These are phyloP conservation scores for Thysanoteuthis rhombus DNA, from an alignment of 2,888 invertebrate species.

Conservation along the genomic window DNA sequence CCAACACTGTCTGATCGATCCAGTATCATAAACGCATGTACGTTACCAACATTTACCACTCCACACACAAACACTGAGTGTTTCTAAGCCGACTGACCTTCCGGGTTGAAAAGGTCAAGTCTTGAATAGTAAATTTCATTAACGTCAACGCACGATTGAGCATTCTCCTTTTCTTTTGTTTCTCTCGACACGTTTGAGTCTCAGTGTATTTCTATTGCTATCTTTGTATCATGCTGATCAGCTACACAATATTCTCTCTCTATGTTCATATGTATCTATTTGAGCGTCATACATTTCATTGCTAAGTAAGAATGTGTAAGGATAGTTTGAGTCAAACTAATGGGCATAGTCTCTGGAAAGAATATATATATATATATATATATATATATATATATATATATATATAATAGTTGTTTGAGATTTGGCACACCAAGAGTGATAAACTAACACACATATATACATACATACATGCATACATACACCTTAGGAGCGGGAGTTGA, in stretches of 20 bases:
- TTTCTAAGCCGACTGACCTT: neutral
- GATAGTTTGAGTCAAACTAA: too few species aligned
- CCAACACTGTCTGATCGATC: neutral
- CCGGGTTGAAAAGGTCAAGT: neutral
- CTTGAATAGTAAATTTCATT: neutral
- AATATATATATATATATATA: too few species aligned
- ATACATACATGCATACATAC: too few species aligned
- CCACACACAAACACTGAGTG: neutral
- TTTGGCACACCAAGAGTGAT: too few species aligned
- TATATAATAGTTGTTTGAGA: too few species aligned
- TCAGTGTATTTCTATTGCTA: fast-evolving
- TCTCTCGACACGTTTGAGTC: neutral
- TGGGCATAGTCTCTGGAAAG: too few species aligned
- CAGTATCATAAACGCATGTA: neutral
- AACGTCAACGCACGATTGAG: neutral
- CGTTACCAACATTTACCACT: neutral
- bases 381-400: too few species aligned
- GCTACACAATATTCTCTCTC: neutral
- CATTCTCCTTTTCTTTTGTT: neutral
- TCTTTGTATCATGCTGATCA: neutral
- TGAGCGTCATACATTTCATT: too few species aligned
- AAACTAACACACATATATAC: too few species aligned
- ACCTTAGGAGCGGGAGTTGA: too few species aligned
- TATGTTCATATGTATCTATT: too few species aligned
- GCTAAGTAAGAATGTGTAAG: too few species aligned